Conservation (phyloP, 1,140 invertebrate genomes). For the Heliconius congener region DNA sequence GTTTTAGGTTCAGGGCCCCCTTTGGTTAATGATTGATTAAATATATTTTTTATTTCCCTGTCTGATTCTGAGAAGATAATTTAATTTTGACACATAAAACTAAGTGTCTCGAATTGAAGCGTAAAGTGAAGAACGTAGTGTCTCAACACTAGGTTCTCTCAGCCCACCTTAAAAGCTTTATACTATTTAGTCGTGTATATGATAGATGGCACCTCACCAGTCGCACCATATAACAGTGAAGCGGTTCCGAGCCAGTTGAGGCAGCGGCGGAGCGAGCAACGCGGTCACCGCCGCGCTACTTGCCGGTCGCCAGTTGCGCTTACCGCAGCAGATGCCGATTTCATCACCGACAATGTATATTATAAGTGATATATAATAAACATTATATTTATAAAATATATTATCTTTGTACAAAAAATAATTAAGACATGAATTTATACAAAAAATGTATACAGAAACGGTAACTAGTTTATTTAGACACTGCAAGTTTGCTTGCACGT, state of each 20-base stretch:
- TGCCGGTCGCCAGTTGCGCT: background rate
- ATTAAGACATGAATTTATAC: too few species aligned
- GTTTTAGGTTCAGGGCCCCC: too few species aligned
- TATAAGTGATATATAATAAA: background rate
- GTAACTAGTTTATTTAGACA: too few species aligned
- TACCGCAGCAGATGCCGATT: constrained; percentile 19
- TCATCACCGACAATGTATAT: background rate
- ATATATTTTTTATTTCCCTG: too few species aligned
- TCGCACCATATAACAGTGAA: constrained; percentile 34
- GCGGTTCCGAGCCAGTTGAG: constrained; percentile 40
- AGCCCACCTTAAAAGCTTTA: background rate
- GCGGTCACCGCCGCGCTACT: constrained; percentile 28
- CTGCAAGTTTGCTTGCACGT: too few species aligned
- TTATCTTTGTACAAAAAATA: background rate
- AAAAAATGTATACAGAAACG: too few species aligned
- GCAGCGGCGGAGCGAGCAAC: constrained; percentile 37
- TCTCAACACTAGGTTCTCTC: too few species aligned
- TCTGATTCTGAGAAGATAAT: too few species aligned
- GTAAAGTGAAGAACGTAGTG: too few species aligned
- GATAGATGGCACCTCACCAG: background rate
- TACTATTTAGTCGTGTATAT: background rate
- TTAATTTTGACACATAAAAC: too few species aligned
- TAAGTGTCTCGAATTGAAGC: too few species aligned
- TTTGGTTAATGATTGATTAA: too few species aligned
- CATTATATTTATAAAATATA: background rate